A percentile compares a stretch with the other conserved stretches of the same genome.
Conservation (phyloP, 2,888 invertebrate genomes). For the Cheilosia pagana region DNA sequence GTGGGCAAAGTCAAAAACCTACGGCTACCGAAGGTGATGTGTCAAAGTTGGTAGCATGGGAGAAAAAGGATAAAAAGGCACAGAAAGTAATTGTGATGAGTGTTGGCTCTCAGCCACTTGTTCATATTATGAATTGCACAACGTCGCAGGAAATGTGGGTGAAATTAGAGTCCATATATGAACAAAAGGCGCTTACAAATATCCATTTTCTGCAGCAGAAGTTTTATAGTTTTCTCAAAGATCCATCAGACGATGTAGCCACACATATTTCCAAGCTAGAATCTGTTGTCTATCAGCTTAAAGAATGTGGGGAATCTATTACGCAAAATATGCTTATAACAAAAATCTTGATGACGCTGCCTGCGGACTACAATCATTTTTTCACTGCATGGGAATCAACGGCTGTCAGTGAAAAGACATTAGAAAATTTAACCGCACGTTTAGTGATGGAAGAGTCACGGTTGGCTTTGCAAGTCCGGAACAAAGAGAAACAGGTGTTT, state of each 20-base stretch:
- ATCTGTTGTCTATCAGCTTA: slow-evolving; percentile 43
- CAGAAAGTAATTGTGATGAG: slow-evolving; percentile 20
- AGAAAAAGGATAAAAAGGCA: slow-evolving; percentile 16
- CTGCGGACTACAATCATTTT: slow-evolving; percentile 33
- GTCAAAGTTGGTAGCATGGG: slow-evolving; percentile 7
- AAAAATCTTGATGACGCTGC: slow-evolving; percentile 36
- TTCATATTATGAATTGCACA: slow-evolving; percentile 37
- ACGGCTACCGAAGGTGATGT: background rate
- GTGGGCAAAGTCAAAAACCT: background rate
- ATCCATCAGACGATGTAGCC: slow-evolving; percentile 56
- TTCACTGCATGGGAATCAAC: slow-evolving; percentile 46
- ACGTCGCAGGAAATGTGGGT: slow-evolving; percentile 18
- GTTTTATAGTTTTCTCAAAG: slow-evolving; percentile 60
- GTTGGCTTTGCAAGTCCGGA: background rate
- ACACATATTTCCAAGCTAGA: slow-evolving; percentile 54
- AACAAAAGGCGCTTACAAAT: slow-evolving; percentile 30
- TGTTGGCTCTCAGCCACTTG: slow-evolving; percentile 16
- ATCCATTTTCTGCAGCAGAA: slow-evolving; percentile 64
- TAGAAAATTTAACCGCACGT: slow-evolving; percentile 37
- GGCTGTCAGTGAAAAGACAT: slow-evolving; percentile 20
- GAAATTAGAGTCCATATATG: slow-evolving; percentile 15
- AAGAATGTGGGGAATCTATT: slow-evolving; percentile 58
- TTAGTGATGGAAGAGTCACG: slow-evolving; percentile 45
- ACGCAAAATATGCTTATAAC: slow-evolving; percentile 51
- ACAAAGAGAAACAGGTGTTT: background rate